A percentile compares a stretch with the other conserved stretches of the same genome.
Conservation (phyloP, 2,888 invertebrate species). For the Thereva unica region DNA sequence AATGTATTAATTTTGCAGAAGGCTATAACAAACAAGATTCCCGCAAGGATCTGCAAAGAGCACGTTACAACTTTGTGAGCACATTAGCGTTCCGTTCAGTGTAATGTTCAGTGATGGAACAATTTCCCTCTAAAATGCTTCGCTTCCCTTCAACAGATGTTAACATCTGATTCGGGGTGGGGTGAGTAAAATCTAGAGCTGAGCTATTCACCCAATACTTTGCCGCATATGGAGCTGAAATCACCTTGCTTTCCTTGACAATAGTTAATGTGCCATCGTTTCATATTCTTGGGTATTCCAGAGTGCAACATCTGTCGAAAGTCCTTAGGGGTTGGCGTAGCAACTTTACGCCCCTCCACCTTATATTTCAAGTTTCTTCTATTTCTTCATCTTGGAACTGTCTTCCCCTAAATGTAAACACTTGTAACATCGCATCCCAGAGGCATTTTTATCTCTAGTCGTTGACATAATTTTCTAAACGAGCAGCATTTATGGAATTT, state of each 20-base stretch:
- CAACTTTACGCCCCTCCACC: too few relatives aligned
- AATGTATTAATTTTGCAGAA: too few relatives aligned
- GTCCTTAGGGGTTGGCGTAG: background rate
- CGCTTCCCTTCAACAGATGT: conserved; percentile 11
- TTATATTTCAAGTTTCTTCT: too few relatives aligned
- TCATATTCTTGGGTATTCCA: conserved; percentile 15
- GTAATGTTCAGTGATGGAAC: conserved; percentile 18
- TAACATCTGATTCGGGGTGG: conserved; percentile 3
- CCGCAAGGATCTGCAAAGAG: conserved; percentile 7
- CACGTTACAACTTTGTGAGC: conserved; percentile 13
- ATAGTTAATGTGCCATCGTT: conserved; percentile 26
- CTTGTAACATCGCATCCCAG: too few relatives aligned
- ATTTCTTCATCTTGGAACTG: too few relatives aligned
- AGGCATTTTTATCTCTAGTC: too few relatives aligned
- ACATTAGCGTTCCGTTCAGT: conserved; percentile 18
- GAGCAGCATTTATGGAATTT: too few relatives aligned
- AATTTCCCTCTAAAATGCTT: conserved; percentile 11
- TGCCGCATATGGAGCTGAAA: conserved; percentile 17
- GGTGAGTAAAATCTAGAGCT: background rate
- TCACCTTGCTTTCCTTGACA: conserved; percentile 16
- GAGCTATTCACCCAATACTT: conserved; percentile 3
- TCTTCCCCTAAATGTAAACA: too few relatives aligned
- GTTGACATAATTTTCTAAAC: too few relatives aligned
- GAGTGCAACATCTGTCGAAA: conserved; percentile 23
- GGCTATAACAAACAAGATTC: background rate